A percentile compares a stretch with the other conserved stretches of the same genome.
phyloP scores from a whole-genome alignment of 92 coral and sea anemone genomes.

The Blastomussa wellsi region DNA sequence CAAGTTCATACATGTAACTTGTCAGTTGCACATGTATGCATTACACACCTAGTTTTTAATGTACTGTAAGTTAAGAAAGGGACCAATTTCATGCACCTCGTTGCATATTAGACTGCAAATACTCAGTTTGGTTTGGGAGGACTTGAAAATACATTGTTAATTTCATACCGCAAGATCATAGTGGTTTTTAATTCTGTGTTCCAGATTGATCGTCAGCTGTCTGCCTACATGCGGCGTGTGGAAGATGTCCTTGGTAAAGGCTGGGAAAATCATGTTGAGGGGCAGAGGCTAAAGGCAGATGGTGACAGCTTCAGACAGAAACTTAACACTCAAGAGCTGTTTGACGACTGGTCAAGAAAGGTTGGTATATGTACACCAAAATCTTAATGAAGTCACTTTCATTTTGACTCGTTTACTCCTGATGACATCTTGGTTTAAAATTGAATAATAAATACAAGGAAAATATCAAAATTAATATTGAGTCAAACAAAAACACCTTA shows the following conservation, averaged over 20 bases:
- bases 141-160: not conserved
- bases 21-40: too few relatives aligned
- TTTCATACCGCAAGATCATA: not conserved
- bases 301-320: conserved; percentile 98
- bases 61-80: too few relatives aligned
- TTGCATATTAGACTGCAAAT: too few relatives aligned
- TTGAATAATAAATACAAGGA: too few relatives aligned
- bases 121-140: not conserved
- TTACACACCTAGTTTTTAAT: too few relatives aligned
- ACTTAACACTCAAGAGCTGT: conserved; percentile 94
- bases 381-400: too few relatives aligned
- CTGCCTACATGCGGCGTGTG: conserved; percentile 96
- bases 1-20: too few relatives aligned
- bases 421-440: too few relatives aligned
- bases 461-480: too few relatives aligned
- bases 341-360: conserved; percentile 99
- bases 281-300: conserved; percentile 96
- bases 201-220: conserved; percentile 94
- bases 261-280: conserved; percentile 99
- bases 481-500: too few relatives aligned
- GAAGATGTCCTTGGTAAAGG: conserved; percentile 99
- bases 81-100: too few relatives aligned
- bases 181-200: not conserved
- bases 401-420: too few relatives aligned
- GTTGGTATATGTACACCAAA: conserved; percentile 47